A percentile compares a stretch with the other conserved stretches of the same genome.
Conservation (phyloP, 2,797 vertebrate species). For the Sebastes steindachneri region DNA sequence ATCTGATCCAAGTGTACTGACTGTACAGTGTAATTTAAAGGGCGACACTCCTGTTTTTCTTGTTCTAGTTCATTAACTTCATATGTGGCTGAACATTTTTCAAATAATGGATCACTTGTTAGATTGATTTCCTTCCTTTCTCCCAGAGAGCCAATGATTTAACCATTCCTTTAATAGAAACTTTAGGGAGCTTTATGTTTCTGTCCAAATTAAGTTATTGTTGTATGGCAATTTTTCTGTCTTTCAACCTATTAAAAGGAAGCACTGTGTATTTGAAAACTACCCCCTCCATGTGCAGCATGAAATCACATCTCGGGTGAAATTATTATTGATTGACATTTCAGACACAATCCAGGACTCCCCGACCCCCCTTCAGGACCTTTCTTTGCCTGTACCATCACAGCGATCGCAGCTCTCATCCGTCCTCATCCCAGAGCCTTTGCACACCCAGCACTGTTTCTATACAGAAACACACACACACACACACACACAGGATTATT, state of each 20-base stretch:
- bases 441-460: constrained; percentile 59
- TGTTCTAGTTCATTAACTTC: not conserved
- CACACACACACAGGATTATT: not conserved
- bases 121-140: not conserved
- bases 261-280: not conserved
- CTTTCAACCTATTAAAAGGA: not conserved
- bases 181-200: not conserved
- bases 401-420: constrained; percentile 32
- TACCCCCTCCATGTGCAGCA: not conserved
- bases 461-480: constrained; percentile 16
- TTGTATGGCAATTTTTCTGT: not conserved
- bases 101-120: not conserved
- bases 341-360: too few species aligned
- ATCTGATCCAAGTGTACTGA: not conserved
- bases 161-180: not conserved
- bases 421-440: constrained; percentile 30
- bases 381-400: constrained; percentile 52
- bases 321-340: not conserved
- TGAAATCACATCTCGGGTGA: not conserved
- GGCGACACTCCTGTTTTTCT: not conserved
- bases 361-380: constrained; percentile 27
- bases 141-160: not conserved
- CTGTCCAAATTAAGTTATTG: not conserved
- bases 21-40: not conserved
- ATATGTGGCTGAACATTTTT: not conserved